These are phyloP conservation scores for Drosophila affinis DNA, from an alignment of 2,888 invertebrate species.

Conservation along the genomic window DNA sequence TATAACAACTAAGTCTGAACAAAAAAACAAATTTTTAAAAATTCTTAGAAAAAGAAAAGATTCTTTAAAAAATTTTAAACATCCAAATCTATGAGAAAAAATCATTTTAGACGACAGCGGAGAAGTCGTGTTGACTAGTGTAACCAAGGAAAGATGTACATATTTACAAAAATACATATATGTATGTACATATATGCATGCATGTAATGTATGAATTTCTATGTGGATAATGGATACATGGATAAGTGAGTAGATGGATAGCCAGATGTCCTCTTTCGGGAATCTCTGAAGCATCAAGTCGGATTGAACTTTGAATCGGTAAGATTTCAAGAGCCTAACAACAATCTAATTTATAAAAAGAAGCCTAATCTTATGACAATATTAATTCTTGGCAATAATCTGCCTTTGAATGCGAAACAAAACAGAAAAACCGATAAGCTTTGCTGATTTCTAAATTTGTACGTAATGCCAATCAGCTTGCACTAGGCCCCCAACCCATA, in stretches of 20 bases:
- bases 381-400: constrained; percentile 35
- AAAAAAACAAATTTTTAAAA: too few species aligned
- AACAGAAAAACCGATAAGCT: constrained; percentile 19
- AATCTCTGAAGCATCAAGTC: not conserved
- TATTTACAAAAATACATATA: too few species aligned
- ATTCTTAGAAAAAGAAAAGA: too few species aligned
- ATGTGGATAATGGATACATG: too few species aligned
- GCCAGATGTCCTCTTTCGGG: not conserved
- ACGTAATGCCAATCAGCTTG: constrained; percentile 34
- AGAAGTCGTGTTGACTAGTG: too few species aligned
- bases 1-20: too few species aligned
- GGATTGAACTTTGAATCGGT: constrained; percentile 32
- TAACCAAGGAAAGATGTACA: not conserved
- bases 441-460: constrained; percentile 24
- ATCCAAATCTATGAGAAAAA: too few species aligned
- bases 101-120: too few species aligned
- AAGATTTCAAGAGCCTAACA: constrained; percentile 7
- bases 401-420: constrained; percentile 8
- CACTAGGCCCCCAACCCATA: constrained; percentile 12
- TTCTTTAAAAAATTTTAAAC: too few species aligned
- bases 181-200: too few species aligned
- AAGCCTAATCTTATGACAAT: constrained; percentile 25
- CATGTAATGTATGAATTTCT: too few species aligned
- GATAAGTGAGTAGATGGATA: not conserved
- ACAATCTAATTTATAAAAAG: not conserved